Base-by-base conservation (phyloP, 1,140 invertebrate genomes). In the Leptinotarsa undecemlineata region DNA sequence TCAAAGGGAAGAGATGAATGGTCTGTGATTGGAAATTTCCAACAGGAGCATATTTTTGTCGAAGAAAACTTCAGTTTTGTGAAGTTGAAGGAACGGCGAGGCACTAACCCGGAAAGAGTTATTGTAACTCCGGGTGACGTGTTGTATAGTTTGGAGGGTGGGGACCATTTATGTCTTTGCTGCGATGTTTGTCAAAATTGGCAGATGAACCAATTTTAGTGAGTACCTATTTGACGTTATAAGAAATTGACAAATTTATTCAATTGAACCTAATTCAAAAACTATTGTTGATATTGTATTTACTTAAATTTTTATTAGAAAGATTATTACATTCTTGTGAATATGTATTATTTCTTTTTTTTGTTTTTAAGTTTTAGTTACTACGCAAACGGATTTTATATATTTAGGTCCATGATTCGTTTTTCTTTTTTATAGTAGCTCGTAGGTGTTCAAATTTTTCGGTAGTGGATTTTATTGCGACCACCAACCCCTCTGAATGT, bases 221-320 rank as follows among this genome's bases (percentile, higher is more conserved):
- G 51, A 42, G 33, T 42, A 42, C 33, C 33, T 42, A 42, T 42
- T 42, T 42, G 11, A 57, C 51, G n/a, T 57, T 57, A 5, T 57
- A 15, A 8, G 17, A 57, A 57, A 57, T 57, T 57, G 51, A 57
- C 51, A 57, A 57, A 57, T 57, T 42, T 42, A 57, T 57, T 57
- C 6, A 1, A 57, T 57, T 57, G 51, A 57, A 64, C 26, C 26
- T 20, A 64, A 64, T 23, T 57, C 51, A n/a, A 57, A 57, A 57
- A 57, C 51, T n/a, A 57, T 42, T 68, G 67, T 68, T 68, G 67
- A 68, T 68, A 68, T 47, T 68, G 21, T 26, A 68, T 57, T 68
- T 68, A 68, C 67, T 47, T 68, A 68, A 68, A n/a, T 19, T 68
- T 42, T 20, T 68, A 68, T 47, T 68, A 33, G 17, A 47, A 20